Percentiles rank a stretch among this genome's conserved stretches.
These are phyloP conservation scores for Tenrec ecaudatus DNA, from an alignment of 2,113 vertebrate species.

Conservation along the genomic window DNA sequence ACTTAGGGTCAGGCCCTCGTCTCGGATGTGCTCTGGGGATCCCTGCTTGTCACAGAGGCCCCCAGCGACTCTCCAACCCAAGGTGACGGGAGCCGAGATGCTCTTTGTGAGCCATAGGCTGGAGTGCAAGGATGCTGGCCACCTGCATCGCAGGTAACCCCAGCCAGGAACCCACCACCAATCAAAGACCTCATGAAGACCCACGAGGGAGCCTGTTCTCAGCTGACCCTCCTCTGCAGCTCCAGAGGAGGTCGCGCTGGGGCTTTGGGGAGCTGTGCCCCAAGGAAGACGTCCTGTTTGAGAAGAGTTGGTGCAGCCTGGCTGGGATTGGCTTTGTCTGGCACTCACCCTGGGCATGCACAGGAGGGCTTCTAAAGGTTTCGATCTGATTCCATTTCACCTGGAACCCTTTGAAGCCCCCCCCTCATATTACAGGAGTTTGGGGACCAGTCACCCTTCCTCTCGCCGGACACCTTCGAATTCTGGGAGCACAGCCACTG, in stretches of 20 bases:
- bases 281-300: conserved; percentile 19
- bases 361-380: too few species aligned
- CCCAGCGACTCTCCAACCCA: neutral
- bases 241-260: neutral
- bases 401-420: too few species aligned
- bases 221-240: neutral
- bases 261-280: neutral
- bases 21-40: conserved; percentile 45
- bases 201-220: neutral
- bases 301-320: neutral
- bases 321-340: neutral
- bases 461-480: neutral
- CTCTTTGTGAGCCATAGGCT: neutral
- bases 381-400: too few species aligned
- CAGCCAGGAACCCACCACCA: neutral
- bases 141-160: neutral
- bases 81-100: neutral
- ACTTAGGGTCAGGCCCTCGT: conserved; percentile 45
- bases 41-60: neutral
- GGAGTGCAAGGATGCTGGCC: neutral
- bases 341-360: neutral
- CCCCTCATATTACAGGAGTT: neutral
- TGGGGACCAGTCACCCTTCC: neutral
- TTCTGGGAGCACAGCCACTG: neutral
- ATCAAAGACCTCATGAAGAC: neutral